Conservation (phyloP, 2,113 vertebrate species). For the Tor tambroides region DNA sequence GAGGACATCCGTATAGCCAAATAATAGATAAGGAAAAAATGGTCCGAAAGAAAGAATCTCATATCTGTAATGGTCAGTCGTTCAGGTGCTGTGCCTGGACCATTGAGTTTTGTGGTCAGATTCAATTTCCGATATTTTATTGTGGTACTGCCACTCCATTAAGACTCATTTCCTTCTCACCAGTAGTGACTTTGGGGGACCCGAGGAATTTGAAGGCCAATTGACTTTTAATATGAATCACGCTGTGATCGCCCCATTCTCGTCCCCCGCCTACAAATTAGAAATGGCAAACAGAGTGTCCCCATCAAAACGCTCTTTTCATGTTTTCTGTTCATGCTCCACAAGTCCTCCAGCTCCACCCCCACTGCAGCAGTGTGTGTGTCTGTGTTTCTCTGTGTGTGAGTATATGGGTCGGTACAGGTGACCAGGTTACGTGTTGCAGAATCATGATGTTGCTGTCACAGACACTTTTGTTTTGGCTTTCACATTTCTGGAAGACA, state of each 20-base stretch:
- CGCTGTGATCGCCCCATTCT: constrained; percentile 71
- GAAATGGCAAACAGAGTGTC: constrained; percentile 68
- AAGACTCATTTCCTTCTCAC: constrained; percentile 67
- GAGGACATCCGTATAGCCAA: constrained; percentile 49
- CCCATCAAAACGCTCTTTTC: constrained; percentile 54
- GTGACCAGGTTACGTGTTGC: neutral
- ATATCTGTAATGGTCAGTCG: constrained; percentile 73
- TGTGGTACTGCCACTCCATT: constrained; percentile 66
- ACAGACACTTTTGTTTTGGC: neutral
- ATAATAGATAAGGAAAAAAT: constrained; percentile 51
- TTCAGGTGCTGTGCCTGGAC: constrained; percentile 69
- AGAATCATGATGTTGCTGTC: neutral
- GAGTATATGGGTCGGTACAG: constrained; percentile 12
- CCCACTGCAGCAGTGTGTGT: constrained; percentile 35
- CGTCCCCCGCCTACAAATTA: constrained; percentile 74
- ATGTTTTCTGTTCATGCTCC: constrained; percentile 53
- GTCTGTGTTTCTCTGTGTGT: neutral
- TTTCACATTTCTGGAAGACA: neutral
- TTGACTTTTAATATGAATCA: constrained; percentile 83
- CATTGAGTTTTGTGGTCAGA: constrained; percentile 76
- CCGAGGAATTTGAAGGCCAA: constrained; percentile 79
- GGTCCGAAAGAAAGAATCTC: constrained; percentile 56
- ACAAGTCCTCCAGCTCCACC: constrained; percentile 51
- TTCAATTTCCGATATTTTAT: constrained; percentile 75
- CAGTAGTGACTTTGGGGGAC: constrained; percentile 72